phyloP scores from a whole-genome alignment of 1,140 invertebrate genomes.

The Streblospio benedicti region DNA sequence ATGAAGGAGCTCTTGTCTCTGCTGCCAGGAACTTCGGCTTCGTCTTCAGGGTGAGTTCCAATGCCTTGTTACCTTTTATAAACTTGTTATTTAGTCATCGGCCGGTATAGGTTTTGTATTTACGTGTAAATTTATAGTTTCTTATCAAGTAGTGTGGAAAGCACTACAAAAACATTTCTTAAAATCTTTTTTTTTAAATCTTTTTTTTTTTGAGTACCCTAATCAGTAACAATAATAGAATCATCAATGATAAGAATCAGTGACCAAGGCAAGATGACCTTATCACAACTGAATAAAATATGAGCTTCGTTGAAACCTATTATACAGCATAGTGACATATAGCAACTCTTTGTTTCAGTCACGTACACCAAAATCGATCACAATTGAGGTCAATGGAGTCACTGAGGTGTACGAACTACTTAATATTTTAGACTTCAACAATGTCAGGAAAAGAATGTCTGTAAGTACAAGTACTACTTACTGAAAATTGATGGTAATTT shows the following conservation, averaged over 20 bases:
- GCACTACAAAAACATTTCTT: background rate
- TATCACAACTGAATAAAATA: no score
- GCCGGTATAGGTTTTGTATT: background rate
- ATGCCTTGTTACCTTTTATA: background rate
- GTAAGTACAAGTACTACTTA: conserved; percentile 44
- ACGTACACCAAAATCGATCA: conserved; percentile 14
- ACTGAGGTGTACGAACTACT: conserved; percentile 13
- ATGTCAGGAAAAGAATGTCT: conserved; percentile 19
- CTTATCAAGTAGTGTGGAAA: background rate
- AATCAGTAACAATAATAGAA: no score
- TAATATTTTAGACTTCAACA: conserved; percentile 19
- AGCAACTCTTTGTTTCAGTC: background rate
- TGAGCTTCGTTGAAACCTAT: no score
- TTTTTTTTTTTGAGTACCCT: no score
- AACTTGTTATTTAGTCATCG: no score
- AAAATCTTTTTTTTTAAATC: no score
- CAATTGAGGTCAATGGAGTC: conserved; percentile 11
- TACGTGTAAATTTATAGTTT: background rate
- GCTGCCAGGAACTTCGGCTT: conserved; percentile 42
- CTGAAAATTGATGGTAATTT: conserved; percentile 52
- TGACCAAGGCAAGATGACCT: no score
- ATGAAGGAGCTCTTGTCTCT: conserved; percentile 15
- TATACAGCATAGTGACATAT: background rate
- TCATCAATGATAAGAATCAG: no score
- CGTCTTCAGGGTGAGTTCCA: conserved; percentile 74